A percentile compares a stretch with the other conserved stretches of the same genome.
phyloP scores from a whole-genome alignment of 2,888 invertebrate genomes.

The Disparrhopalites patrizii region DNA sequence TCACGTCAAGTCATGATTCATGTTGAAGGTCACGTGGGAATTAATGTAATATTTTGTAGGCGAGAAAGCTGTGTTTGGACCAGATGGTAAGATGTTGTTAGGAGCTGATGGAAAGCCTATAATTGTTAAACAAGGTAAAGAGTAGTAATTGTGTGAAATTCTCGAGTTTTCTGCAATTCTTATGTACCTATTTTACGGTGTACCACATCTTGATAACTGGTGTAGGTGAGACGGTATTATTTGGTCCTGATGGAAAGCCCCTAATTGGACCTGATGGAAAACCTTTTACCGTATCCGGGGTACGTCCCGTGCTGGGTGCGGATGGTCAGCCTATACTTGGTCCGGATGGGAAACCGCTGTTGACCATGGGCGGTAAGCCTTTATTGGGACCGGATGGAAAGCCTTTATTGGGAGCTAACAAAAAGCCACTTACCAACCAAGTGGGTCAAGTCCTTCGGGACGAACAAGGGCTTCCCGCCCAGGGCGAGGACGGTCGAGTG shows the following conservation, averaged over 20 bases:
- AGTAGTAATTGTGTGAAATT: too few relatives aligned
- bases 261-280: slow-evolving; percentile 9
- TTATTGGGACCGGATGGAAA: slow-evolving; percentile 3
- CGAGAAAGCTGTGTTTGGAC: neutral
- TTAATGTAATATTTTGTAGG: too few relatives aligned
- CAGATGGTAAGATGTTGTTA: slow-evolving; percentile 6
- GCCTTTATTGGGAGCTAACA: slow-evolving; percentile 7
- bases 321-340: neutral
- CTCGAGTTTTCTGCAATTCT: too few relatives aligned
- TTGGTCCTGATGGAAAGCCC: neutral
- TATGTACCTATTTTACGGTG: too few relatives aligned
- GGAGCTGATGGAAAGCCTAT: slow-evolving; percentile 2
- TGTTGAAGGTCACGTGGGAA: too few relatives aligned
- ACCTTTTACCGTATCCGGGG: neutral
- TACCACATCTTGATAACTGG: neutral
- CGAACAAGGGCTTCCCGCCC: neutral
- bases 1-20: too few relatives aligned
- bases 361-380: neutral
- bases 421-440: neutral
- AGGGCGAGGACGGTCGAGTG: neutral
- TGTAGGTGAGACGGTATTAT: too few relatives aligned
- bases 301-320: neutral
- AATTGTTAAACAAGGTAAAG: neutral
- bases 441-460: neutral
- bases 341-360: neutral